These are phyloP conservation scores for Cyclophora albipunctata DNA, from an alignment of 2,888 invertebrate genomes.

Conservation along the genomic window DNA sequence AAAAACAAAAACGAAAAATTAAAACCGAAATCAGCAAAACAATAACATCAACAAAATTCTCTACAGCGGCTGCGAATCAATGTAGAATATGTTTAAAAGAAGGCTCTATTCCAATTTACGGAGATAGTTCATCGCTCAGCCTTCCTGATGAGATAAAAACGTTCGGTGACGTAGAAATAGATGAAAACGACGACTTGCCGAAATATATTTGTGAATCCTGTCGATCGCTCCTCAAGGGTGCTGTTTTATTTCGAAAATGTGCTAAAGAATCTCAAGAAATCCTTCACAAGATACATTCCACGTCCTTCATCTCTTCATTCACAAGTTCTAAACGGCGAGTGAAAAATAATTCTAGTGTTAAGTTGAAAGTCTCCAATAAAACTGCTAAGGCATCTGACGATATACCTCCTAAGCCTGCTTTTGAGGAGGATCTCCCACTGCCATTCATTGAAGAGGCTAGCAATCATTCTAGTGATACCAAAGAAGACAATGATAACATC, in stretches of 20 bases:
- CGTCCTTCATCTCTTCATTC: too few species aligned
- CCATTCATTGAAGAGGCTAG: not conserved
- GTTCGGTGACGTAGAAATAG: conserved; percentile 36
- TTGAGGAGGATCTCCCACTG: too few species aligned
- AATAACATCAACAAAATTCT: not conserved
- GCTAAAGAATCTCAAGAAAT: conserved; percentile 36
- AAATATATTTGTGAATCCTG: conserved; percentile 42
- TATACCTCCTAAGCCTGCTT: too few species aligned
- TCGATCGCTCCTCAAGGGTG: conserved; percentile 31
- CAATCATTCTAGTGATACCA: not conserved
- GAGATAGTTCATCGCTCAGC: conserved; percentile 19
- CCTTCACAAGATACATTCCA: conserved; percentile 17
- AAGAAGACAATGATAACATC: not conserved
- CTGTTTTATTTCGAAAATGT: conserved; percentile 36
- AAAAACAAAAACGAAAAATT: not conserved
- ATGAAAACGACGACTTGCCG: conserved; percentile 34
- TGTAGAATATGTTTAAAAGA: conserved; percentile 52
- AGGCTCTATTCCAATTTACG: conserved; percentile 37
- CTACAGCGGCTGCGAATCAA: not conserved
- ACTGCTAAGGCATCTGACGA: too few species aligned
- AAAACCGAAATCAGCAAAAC: not conserved
- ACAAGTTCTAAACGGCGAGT: too few species aligned
- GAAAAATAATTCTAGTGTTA: too few species aligned
- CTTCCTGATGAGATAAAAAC: conserved; percentile 35
- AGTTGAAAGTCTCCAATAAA: too few species aligned